phyloP scores from a whole-genome alignment of 2,888 invertebrate genomes.

The Athetis lepigone region DNA sequence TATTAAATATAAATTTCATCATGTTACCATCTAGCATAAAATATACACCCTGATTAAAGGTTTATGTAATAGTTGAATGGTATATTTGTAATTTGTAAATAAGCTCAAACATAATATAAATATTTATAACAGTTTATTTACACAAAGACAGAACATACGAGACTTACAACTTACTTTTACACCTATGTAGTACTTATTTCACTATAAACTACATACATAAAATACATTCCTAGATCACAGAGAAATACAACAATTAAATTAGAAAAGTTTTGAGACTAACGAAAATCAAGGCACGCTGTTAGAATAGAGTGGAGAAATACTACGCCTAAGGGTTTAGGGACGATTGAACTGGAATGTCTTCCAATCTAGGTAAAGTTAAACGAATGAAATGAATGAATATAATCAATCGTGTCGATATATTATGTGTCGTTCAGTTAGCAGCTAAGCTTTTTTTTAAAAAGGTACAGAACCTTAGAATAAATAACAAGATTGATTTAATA shows the following conservation, averaged over 20 bases:
- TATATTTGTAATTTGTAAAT: not conserved
- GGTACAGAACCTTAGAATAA: too few relatives aligned
- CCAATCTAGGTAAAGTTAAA: conserved; percentile 44
- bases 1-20: not conserved
- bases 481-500: conserved; percentile 9
- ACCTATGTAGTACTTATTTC: conserved; percentile 53
- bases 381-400: conserved; percentile 9
- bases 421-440: conserved; percentile 29
- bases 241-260: conserved; percentile 68
- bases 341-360: conserved; percentile 58
- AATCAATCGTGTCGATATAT: conserved; percentile 1
- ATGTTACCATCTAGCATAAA: not conserved
- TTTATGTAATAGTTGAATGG: not conserved
- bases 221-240: conserved; percentile 84
- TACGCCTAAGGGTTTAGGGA: conserved; percentile 32
- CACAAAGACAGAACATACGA: conserved; percentile 62
- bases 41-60: not conserved
- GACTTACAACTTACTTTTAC: conserved; percentile 59
- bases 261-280: conserved; percentile 54
- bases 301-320: conserved; percentile 42
- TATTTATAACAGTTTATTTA: conserved; percentile 73
- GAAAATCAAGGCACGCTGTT: conserved; percentile 65
- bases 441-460: conserved; percentile 6
- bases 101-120: conserved; percentile 32
- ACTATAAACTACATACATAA: conserved; percentile 61